Base-by-base conservation (phyloP, 2,797 vertebrate genomes). In the Tympanoctomys barrerae region DNA sequence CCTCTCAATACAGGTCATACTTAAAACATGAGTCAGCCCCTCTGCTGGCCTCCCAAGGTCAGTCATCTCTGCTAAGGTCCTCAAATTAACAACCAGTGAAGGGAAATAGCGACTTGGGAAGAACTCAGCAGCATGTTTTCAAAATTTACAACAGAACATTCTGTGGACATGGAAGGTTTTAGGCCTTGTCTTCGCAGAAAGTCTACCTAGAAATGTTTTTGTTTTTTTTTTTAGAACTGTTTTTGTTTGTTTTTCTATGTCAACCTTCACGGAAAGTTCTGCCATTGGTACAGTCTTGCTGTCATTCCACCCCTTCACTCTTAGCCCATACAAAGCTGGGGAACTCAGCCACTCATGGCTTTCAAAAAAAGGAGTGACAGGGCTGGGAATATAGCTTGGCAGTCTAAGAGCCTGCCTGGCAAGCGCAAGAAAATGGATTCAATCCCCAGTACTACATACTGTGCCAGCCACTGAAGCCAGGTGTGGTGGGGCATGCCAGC, bases 11-110 rank as follows among this genome's bases (percentile, higher is more conserved):
- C n/a, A 94, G 97, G 97, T 98, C 97, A 98, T 96, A 88, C 95
- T 97, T 97, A 96, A 96, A 97, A 93, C 96, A 97, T 4, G 49
- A 98, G 90, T 96, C 96, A 95, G 0, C 39, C 89, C 94, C 96
- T 97, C 94, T 0, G 0, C 96, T 80, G 89, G 68, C 71, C 93
- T 96, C 84, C 77, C 97, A 97, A 98, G 97, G 98, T 98, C 98
- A 97, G 93, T 19, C 91, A 49, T 92, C 90, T 97, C 46, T 70
- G 90, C 96, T 83, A 68, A 87, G 84, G 89, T 96, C 95, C 92
- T 97, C 90, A 85, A 93, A 97, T 94, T 96, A 96, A 96, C 71
- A 87, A 18, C 87, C 0, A 0, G 79, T 90, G 95, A 97, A 92
- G 92, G 90, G 97, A 97, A 97, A 94, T 81, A 80, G 2, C 73